phyloP scores from a whole-genome alignment of 2,888 invertebrate species.

The Chelonus formosanus region DNA sequence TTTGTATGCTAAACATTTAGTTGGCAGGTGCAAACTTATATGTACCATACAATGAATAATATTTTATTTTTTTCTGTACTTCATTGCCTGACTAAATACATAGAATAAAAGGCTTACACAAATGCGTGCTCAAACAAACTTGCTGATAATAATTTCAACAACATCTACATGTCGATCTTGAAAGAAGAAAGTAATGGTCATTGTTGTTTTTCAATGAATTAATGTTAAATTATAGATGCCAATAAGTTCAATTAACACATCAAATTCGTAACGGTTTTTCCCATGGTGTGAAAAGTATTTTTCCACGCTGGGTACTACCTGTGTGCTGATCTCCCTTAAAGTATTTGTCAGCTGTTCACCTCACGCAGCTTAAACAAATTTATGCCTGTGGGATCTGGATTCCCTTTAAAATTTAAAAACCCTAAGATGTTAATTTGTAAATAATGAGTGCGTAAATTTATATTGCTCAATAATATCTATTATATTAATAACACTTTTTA shows the following conservation, averaged over 20 bases:
- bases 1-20: conserved; percentile 40
- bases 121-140: background rate
- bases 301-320: conserved; percentile 34
- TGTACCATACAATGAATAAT: conserved; percentile 13
- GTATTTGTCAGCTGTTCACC: conserved; percentile 51
- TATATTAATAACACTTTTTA: too few species aligned
- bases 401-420: conserved; percentile 59
- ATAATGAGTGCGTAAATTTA: too few species aligned
- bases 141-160: background rate
- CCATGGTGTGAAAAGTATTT: background rate
- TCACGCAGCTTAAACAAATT: conserved; percentile 28
- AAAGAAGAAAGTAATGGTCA: too few species aligned
- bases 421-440: conserved; percentile 15
- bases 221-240: too few species aligned
- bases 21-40: conserved; percentile 38
- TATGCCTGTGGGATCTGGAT: conserved; percentile 23
- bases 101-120: background rate
- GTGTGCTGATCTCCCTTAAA: conserved; percentile 34
- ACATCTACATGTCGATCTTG: too few species aligned
- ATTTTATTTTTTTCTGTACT: background rate
- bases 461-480: too few species aligned
- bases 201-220: too few species aligned
- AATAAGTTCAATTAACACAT: too few species aligned
- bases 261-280: background rate
- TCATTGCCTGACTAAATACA: background rate